Percentiles rank a stretch among this genome's conserved stretches.
phyloP scores from a whole-genome alignment of 1,140 invertebrate species.

The Leguminivora glycinivorella region DNA sequence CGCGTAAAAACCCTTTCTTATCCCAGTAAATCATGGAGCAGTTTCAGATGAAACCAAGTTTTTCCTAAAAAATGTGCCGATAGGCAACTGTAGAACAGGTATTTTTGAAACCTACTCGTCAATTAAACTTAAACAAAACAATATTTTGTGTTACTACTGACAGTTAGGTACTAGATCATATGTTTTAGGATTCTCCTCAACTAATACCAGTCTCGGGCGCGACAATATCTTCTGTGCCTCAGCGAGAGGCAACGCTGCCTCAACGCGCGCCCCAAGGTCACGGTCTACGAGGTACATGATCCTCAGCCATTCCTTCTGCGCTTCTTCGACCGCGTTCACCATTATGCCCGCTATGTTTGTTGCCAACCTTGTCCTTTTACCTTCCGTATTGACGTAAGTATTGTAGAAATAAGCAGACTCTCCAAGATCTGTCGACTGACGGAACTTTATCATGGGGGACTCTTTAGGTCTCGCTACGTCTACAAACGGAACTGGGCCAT shows the following conservation, averaged over 20 bases:
- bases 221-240: background rate
- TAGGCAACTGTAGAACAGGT: no score
- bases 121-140: no score
- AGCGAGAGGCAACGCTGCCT: background rate
- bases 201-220: background rate
- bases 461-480: constrained; percentile 46
- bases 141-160: background rate
- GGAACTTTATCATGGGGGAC: constrained; percentile 39
- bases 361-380: background rate
- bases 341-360: background rate
- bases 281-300: background rate
- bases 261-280: background rate
- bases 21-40: no score
- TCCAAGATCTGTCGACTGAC: constrained; percentile 53
- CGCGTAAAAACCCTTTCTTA: no score
- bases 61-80: no score
- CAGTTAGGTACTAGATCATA: background rate
- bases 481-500: constrained; percentile 81
- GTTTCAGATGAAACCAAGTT: no score
- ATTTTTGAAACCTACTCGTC: no score
- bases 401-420: constrained; percentile 52
- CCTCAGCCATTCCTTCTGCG: background rate
- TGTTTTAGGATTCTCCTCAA: background rate
- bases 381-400: background rate
- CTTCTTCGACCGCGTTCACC: background rate